These are phyloP conservation scores for Spongilla lacustris DNA, from an alignment of 37 sponge, comb jelly and placozoan species.

Conservation along the genomic window DNA sequence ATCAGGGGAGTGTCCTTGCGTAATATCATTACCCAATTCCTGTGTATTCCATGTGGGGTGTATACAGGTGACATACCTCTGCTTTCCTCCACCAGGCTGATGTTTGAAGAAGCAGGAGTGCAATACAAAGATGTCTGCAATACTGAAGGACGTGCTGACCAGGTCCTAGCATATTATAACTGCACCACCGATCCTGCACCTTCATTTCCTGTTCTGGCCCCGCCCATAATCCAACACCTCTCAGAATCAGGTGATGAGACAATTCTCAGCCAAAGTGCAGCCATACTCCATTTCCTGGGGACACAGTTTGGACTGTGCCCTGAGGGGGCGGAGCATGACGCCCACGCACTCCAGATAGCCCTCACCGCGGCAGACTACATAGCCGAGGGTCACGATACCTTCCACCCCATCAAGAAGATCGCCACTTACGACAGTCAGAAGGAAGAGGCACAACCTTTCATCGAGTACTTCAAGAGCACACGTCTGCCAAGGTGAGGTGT, in stretches of 20 bases:
- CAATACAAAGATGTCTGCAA: slow-evolving; percentile 45
- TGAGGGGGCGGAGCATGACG: slow-evolving; percentile 32
- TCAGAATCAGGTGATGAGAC: slow-evolving; percentile 26
- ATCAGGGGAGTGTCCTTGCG: no score
- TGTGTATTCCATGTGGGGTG: no score
- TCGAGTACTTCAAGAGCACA: slow-evolving; percentile 27
- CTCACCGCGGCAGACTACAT: slow-evolving; percentile 26
- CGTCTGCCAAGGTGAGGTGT: slow-evolving; percentile 56
- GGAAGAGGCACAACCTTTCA: slow-evolving; percentile 36
- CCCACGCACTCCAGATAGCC: slow-evolving; percentile 31
- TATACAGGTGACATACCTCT: no score
- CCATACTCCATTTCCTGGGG: slow-evolving; percentile 54
- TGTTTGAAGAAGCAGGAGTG: slow-evolving; percentile 63
- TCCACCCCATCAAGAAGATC: slow-evolving; percentile 44
- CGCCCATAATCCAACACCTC: slow-evolving; percentile 38
- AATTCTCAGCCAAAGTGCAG: slow-evolving; percentile 30
- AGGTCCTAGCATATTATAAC: slow-evolving; percentile 10
- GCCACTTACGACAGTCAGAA: slow-evolving; percentile 51
- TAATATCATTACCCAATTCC: no score
- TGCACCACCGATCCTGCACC: not conserved
- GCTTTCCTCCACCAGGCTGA: slow-evolving; percentile 28
- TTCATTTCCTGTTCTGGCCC: slow-evolving; percentile 39
- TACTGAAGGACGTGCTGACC: not conserved
- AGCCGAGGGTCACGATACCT: slow-evolving; percentile 38
- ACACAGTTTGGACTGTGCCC: slow-evolving; percentile 43